Percentiles rank a stretch among this genome's conserved stretches.
Conservation (phyloP, 2,888 invertebrate species). For the Tromatobia lineatoria region DNA sequence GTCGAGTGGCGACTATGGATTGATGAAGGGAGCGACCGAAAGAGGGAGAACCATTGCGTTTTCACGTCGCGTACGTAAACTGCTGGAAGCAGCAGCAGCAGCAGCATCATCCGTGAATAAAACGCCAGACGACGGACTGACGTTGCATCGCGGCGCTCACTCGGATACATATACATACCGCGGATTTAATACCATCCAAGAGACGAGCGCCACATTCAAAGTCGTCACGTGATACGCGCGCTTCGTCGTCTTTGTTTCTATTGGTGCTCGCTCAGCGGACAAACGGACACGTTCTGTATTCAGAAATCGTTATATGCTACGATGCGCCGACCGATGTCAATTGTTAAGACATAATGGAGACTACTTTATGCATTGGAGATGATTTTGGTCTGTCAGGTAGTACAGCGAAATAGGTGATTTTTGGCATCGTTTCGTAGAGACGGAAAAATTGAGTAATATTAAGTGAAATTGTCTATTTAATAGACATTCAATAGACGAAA, state of each 20-base stretch:
- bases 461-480: too few species aligned
- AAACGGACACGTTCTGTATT: neutral
- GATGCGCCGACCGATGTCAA: neutral
- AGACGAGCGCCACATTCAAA: conserved; percentile 13
- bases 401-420: too few species aligned
- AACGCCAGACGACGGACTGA: conserved; percentile 28
- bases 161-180: neutral
- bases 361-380: too few species aligned
- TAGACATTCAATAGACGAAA: too few species aligned
- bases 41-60: conserved; percentile 49
- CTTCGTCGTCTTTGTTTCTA: conserved; percentile 1
- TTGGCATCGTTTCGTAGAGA: too few species aligned
- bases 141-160: conserved; percentile 11
- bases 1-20: conserved; percentile 15
- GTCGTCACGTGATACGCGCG: neutral
- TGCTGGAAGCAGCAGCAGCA: conserved; percentile 39
- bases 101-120: conserved; percentile 20
- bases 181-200: neutral
- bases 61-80: conserved; percentile 55
- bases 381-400: too few species aligned
- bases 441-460: too few species aligned
- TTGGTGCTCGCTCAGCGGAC: neutral
- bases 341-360: too few species aligned
- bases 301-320: conserved; percentile 2
- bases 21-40: neutral